Evolutionary conservation across 92 coral and sea anemone species (phyloP).

Genomic region (Phenganax marumi): DNA sequence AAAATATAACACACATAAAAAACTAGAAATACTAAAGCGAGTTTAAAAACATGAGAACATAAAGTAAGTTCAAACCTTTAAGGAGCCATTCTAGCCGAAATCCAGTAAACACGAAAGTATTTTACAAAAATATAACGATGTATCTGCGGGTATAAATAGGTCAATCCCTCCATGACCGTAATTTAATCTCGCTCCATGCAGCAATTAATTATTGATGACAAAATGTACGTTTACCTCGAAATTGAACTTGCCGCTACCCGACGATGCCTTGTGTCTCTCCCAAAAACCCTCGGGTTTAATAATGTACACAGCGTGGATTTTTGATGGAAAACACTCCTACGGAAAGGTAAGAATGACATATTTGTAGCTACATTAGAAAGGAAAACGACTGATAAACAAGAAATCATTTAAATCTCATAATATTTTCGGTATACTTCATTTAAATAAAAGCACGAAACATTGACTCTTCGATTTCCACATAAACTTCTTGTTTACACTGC

Average conservation of each 20-base stretch:
- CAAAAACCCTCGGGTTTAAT: slow-evolving; percentile 97
- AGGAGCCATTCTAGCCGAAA: neutral
- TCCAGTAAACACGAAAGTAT: neutral
- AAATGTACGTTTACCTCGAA: slow-evolving; percentile 76
- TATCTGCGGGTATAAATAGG: neutral
- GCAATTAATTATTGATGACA: slow-evolving; percentile 46
- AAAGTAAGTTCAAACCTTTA: neutral
- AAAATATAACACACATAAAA: neutral
- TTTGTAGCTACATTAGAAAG: neutral
- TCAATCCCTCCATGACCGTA: slow-evolving; percentile 9
- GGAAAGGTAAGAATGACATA: slow-evolving; percentile 22
- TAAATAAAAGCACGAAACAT: neutral
- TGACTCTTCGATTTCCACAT: neutral
- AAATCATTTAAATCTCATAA: slow-evolving; percentile 6
- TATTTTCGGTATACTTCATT: neutral
- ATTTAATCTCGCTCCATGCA: slow-evolving; percentile 29
- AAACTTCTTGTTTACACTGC: neutral
- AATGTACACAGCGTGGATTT: slow-evolving; percentile 87
- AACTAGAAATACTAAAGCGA: neutral
- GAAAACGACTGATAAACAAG: neutral
- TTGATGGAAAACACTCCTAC: slow-evolving; percentile 92
- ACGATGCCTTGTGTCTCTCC: slow-evolving; percentile 91
- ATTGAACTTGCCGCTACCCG: slow-evolving; percentile 80
- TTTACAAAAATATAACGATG: neutral
- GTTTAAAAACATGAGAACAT: neutral